Evolutionary conservation across 2,797 vertebrate genomes (phyloP).

Genomic region (Hyperoplus lanceolatus): DNA sequence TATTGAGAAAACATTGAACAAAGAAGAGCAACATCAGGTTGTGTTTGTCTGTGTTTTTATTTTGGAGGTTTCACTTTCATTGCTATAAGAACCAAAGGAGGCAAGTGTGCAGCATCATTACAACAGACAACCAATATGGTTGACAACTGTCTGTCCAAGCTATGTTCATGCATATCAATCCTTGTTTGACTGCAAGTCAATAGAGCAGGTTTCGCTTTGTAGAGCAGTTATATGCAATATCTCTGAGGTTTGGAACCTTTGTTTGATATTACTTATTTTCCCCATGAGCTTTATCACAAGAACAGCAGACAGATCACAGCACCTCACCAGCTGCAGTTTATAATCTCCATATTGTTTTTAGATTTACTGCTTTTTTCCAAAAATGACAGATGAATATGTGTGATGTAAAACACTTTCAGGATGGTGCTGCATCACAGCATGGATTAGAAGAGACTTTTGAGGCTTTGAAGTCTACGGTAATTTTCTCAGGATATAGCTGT

Average conservation of each 20-base stretch:
- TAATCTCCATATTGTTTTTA: constrained; percentile 40
- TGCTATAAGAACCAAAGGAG: constrained; percentile 24
- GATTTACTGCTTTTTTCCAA: constrained; percentile 23
- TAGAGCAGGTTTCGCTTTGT: constrained; percentile 18
- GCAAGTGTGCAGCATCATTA: constrained; percentile 26
- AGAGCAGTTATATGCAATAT: constrained; percentile 14
- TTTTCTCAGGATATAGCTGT: constrained; percentile 68
- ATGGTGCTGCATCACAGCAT: constrained; percentile 69
- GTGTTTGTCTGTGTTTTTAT: constrained; percentile 9
- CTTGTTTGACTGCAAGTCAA: constrained; percentile 28
- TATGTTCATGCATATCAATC: constrained; percentile 21
- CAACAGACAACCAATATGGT: constrained; percentile 9
- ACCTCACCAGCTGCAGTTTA: constrained; percentile 18
- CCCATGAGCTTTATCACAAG: constrained; percentile 12
- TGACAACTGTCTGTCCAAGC: constrained; percentile 11
- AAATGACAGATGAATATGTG: constrained; percentile 55
- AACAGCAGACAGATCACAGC: constrained; percentile 12
- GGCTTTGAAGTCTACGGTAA: constrained; percentile 49
- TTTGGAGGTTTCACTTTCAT: constrained; percentile 26
- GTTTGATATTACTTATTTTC: not conserved
- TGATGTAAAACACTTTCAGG: constrained; percentile 57
- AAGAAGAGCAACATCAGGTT: constrained; percentile 29
- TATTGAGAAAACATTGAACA: constrained; percentile 41
- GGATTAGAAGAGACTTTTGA: constrained; percentile 68
- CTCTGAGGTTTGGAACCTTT: constrained; percentile 31